These are phyloP conservation scores for Megaustenia siamemsis DNA, from an alignment of 2,888 invertebrate genomes.

Conservation along the genomic window DNA sequence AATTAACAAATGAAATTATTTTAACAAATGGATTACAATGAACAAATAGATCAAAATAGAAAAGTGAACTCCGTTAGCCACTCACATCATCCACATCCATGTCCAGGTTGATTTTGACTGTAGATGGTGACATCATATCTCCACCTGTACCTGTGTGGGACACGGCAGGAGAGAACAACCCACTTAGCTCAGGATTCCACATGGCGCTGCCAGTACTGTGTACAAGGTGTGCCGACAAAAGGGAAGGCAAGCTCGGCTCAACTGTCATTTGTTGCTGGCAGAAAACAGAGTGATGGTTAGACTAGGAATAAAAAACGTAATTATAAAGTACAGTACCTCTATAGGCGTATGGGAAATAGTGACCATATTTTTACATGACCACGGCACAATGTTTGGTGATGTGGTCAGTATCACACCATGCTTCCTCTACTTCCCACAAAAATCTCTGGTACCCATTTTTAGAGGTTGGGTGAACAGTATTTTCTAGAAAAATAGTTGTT, in stretches of 20 bases:
- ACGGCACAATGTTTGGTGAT: too few relatives aligned
- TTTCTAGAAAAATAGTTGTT: too few relatives aligned
- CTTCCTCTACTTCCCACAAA: too few relatives aligned
- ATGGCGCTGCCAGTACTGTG: constrained; percentile 27
- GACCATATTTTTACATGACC: too few relatives aligned
- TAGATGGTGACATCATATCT: constrained; percentile 20
- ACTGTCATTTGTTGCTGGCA: constrained; percentile 65
- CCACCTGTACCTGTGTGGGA: background rate
- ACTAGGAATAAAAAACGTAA: background rate
- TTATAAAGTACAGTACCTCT: too few relatives aligned
- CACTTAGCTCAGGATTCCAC: constrained; percentile 61
- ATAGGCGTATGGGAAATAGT: too few relatives aligned
- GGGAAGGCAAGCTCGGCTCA: constrained; percentile 65
- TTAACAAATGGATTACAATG: too few relatives aligned
- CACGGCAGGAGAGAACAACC: constrained; percentile 38
- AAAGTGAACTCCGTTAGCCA: constrained; percentile 21
- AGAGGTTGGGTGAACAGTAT: too few relatives aligned
- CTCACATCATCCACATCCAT: constrained; percentile 35
- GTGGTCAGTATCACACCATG: too few relatives aligned
- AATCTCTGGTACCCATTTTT: too few relatives aligned
- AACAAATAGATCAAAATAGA: too few relatives aligned
- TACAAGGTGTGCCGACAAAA: background rate
- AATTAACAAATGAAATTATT: too few relatives aligned
- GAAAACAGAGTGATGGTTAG: background rate
- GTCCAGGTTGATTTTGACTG: constrained; percentile 41